Evolutionary conservation across 1,140 invertebrate species (phyloP).

Genomic region (Archivesica marissinica): DNA sequence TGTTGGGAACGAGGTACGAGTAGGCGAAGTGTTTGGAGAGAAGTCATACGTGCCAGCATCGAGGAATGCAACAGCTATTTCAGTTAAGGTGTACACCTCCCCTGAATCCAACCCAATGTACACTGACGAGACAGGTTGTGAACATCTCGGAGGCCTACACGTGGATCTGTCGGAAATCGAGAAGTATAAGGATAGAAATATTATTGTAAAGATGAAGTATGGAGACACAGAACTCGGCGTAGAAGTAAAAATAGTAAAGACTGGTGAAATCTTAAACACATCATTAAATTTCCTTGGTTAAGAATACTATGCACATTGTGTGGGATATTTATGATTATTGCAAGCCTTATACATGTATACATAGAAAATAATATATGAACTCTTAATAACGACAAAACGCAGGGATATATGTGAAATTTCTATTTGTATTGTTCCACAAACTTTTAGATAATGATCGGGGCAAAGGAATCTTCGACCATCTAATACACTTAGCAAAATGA

Average conservation of each 20-base stretch:
- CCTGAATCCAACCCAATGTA: neutral
- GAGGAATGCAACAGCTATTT: neutral
- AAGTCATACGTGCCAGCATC: neutral
- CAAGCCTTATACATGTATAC: too few relatives aligned
- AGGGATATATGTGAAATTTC: too few relatives aligned
- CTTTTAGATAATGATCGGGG: too few relatives aligned
- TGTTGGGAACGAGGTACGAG: neutral
- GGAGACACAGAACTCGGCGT: constrained; percentile 38
- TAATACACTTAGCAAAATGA: too few relatives aligned
- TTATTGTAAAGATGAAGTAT: neutral
- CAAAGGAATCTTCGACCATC: too few relatives aligned
- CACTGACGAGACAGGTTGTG: neutral
- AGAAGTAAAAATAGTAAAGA: neutral
- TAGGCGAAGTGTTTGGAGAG: constrained; percentile 2
- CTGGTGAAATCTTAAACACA: constrained; percentile 40
- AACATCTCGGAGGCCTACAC: neutral
- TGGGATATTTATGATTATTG: too few relatives aligned
- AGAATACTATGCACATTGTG: too few relatives aligned
- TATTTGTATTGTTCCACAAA: too few relatives aligned
- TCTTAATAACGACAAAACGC: too few relatives aligned
- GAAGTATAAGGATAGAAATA: neutral
- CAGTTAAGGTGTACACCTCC: neutral
- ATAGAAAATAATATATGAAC: too few relatives aligned
- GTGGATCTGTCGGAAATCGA: neutral
- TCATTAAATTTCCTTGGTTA: constrained; percentile 69